Base-by-base conservation (phyloP, 1,140 invertebrate genomes). In the Hetaerina americana region DNA sequence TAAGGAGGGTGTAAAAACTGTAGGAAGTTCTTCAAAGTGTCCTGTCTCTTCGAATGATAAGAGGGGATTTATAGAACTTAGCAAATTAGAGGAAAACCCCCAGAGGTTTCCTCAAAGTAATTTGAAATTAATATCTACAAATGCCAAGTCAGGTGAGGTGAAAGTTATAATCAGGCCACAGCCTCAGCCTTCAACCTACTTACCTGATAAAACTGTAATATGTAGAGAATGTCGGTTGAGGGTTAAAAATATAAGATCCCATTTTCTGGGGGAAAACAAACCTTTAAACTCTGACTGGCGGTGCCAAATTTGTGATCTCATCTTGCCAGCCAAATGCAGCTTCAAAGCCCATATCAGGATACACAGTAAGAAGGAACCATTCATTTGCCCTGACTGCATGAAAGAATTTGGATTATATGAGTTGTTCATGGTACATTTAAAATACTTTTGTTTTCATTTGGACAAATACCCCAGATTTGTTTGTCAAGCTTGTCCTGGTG, bases 331-430 rank as follows among this genome's bases (percentile, higher is more conserved):
- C 3, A 26, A 69, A 69, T 69, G 68, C 28, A 22, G 18, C 29
- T 27, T 69, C 10, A 28, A 26, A 27, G 68, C 68, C 22, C 68
- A 69, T 22, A 26, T 26, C 15, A 26, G 68, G 18, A 69, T 28
- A 26, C 68, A 69, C 29, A 28, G 8, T 28, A 69, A 22, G 22
- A 69, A 69, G 29, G 0, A 6, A 26, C 68, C 68, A 69, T 69
- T 69, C 29, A 27, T 69, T 28, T 69, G 68, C 22, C 68, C 68
- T 22, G 68, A 69, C 18, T 69, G 68, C 22, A 28, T 28, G 26
- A 22, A 22, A 27, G n/a, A 28, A 69, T 69, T 27, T 69, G n/a
- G 26, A 28, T 22, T 27, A 28, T 69, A 28, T 26, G n/a, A 26
- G 18, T 8, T 22, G 22, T 69, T 69, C 27, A 22, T 69, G n/a